Evolutionary conservation across 2,888 invertebrate genomes (phyloP).

Genomic region (Archaeoteleia sp.): DNA sequence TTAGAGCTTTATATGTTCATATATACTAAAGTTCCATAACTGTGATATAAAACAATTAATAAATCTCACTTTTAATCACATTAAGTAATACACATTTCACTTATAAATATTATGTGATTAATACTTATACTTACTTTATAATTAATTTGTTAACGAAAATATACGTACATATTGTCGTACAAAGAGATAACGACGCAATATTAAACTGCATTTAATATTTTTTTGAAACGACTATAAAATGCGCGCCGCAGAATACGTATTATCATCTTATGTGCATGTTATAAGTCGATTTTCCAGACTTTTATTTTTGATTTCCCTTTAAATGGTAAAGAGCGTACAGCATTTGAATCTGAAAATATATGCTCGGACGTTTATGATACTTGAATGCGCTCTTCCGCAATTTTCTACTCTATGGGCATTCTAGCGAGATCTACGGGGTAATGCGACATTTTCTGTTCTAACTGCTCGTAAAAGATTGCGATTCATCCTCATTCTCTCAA

Average conservation of each 20-base stretch:
- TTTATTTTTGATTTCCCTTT: neutral
- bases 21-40: too few species aligned
- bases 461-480: constrained; percentile 29
- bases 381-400: constrained; percentile 5
- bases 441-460: constrained; percentile 20
- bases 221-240: too few species aligned
- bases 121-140: too few species aligned
- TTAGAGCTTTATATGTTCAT: too few species aligned
- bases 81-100: too few species aligned
- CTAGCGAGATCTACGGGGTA: constrained; percentile 1
- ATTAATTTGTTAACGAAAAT: too few species aligned
- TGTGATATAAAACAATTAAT: too few species aligned
- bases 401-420: constrained; percentile 1
- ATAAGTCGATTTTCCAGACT: neutral
- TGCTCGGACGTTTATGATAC: constrained; percentile 4
- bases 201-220: too few species aligned
- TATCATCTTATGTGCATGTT: neutral
- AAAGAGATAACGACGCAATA: too few species aligned
- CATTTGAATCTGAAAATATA: constrained; percentile 12
- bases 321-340: neutral
- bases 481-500: constrained; percentile 7
- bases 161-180: too few species aligned
- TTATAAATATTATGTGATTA: too few species aligned
- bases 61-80: too few species aligned
- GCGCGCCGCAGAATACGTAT: neutral